phyloP scores from a whole-genome alignment of 2,888 invertebrate species.

The Dilophus febrilis region DNA sequence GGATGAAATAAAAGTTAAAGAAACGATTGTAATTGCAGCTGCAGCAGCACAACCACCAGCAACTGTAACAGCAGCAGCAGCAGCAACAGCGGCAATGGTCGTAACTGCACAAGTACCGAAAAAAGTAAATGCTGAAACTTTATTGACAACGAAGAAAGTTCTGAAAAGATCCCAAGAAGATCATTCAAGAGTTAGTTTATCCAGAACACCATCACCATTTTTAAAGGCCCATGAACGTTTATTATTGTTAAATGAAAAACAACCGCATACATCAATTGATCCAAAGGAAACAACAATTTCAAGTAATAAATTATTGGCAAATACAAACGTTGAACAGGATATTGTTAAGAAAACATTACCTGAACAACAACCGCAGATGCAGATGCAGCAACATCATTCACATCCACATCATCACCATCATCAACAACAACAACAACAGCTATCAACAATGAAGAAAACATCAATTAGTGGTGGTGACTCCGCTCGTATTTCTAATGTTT shows the following conservation, averaged over 20 bases:
- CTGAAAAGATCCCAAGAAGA: not conserved
- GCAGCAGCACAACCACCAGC: not conserved
- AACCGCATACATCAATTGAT: constrained; percentile 22
- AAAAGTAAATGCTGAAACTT: not conserved
- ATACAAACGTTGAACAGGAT: not conserved
- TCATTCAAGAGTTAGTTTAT: constrained; percentile 54
- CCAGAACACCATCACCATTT: constrained; percentile 75
- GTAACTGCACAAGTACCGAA: not conserved
- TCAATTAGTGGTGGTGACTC: no score
- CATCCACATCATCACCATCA: no score
- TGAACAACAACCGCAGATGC: constrained; percentile 12
- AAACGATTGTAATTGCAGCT: not conserved
- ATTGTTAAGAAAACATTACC: constrained; percentile 11
- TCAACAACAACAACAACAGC: no score
- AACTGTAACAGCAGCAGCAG: not conserved
- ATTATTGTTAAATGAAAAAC: not conserved
- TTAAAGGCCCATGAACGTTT: constrained; percentile 36
- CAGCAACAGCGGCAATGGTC: not conserved
- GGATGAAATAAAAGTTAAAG: not conserved
- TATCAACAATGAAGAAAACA: no score
- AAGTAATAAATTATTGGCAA: not conserved
- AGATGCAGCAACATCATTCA: constrained; percentile 36
- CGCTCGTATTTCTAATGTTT: constrained; percentile 8
- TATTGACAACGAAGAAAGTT: not conserved
- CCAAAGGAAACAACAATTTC: constrained; percentile 20